Base-by-base conservation (phyloP, 2,113 vertebrate species). In the Paedocypris sp. region DNA sequence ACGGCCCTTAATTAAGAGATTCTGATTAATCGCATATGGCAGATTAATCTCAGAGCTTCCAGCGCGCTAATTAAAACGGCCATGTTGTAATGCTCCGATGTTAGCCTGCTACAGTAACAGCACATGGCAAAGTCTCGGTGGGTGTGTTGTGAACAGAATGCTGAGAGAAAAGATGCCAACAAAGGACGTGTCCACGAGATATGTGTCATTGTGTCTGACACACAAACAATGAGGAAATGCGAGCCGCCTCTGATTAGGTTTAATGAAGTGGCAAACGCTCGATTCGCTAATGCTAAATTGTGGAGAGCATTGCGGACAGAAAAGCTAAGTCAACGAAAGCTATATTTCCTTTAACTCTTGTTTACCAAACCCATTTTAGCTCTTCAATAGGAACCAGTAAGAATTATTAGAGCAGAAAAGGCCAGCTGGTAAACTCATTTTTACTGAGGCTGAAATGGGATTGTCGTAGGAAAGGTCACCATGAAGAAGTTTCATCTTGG, bases 11-110 rank as follows among this genome's bases (percentile, higher is more conserved):
- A 83, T 81, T 77, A 81, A 73, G 68, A 78, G 57, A 67, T 81
- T 74, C 75, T 81, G 75, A 79, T 82, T 77, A 79, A 78, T 77
- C 73, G 70, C 79, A 77, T 71, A 73, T 76, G 76, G 74, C 49
- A 31, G 73, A 77, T 78, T 82, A 3, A 56, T 78, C 56, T 71
- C 52, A 47, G 45, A 75, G 58, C 60, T 68, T 76, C 70, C 45
- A 4, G 66, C 64, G 66, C 65, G 60, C 70, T 76, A 75, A 75
- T 79, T 77, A 73, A 62, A 66, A 51, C 32, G 62, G 10, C 49
- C 23, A 13, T 64, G 49, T 64, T 68, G 56, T 75, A 69, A 73
- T 75, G 77, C 54, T 54, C 36, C 51, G 29, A 25, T 70, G 53
- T 12, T 58, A 45, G 11, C 29, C 33, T 64, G 50, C 38, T 45